These are phyloP conservation scores for Uromys caudimaculatus DNA, from an alignment of 2,797 vertebrate genomes.

Conservation along the genomic window DNA sequence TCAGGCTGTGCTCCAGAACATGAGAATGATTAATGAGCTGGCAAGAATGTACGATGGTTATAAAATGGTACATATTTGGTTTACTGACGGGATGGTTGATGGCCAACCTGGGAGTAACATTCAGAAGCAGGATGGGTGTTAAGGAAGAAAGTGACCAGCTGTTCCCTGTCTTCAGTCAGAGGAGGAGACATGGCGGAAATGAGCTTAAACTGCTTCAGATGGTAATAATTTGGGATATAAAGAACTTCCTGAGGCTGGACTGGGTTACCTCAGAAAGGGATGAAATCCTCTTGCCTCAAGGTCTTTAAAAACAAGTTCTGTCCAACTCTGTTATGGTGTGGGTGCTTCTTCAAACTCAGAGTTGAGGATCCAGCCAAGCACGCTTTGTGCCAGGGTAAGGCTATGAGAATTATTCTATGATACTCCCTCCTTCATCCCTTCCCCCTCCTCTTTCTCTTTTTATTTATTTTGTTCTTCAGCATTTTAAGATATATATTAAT, in stretches of 20 bases:
- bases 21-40: constrained; percentile 51
- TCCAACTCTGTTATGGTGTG: neutral
- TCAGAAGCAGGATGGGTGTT: neutral
- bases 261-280: constrained; percentile 21
- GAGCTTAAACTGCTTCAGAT: constrained; percentile 22
- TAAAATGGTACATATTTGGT: neutral
- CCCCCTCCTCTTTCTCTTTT: neutral
- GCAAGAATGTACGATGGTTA: neutral
- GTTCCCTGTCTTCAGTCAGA: constrained; percentile 12
- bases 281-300: neutral
- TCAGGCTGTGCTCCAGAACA: neutral
- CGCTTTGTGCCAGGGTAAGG: rapidly evolving
- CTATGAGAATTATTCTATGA: rapidly evolving
- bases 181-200: neutral
- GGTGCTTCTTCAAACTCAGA: neutral
- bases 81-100: constrained; percentile 19
- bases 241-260: constrained; percentile 61
- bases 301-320: constrained; percentile 46
- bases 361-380: neutral
- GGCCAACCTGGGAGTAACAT: neutral
- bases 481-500: neutral
- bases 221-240: constrained; percentile 68
- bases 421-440: no score
- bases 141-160: constrained; percentile 41
- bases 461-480: neutral